Evolutionary conservation across 2,797 vertebrate genomes (phyloP).

Genomic region (Cyclopterus lumpus): DNA sequence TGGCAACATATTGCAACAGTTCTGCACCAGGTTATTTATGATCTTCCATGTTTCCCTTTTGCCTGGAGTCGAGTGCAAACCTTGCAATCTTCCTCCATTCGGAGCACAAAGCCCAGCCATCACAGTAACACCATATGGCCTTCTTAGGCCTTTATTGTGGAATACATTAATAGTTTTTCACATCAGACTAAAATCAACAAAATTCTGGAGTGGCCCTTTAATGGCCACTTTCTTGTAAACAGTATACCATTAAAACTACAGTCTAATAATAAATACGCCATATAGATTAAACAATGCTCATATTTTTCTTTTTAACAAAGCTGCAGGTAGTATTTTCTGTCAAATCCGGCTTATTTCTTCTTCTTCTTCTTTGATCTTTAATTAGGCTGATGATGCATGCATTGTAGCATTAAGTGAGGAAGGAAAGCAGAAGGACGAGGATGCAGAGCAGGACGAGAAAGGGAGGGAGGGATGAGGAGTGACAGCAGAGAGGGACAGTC

Average conservation of each 20-base stretch:
- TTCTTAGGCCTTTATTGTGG: neutral
- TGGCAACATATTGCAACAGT: neutral
- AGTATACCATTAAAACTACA: neutral
- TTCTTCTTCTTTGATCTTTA: slow-evolving; percentile 38
- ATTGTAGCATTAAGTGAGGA: slow-evolving; percentile 14
- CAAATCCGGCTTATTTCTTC: neutral
- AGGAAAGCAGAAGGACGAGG: slow-evolving; percentile 31
- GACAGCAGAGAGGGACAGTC: slow-evolving; percentile 59
- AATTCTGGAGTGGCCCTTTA: neutral
- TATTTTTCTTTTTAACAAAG: neutral
- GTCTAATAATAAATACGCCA: neutral
- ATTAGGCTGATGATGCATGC: slow-evolving; percentile 34
- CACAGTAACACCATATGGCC: neutral
- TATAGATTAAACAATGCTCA: neutral
- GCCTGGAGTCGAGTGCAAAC: neutral
- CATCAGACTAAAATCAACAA: neutral
- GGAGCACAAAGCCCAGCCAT: no score
- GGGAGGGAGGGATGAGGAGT: slow-evolving; percentile 32
- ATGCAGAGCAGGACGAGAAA: slow-evolving; percentile 11
- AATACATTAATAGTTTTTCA: neutral
- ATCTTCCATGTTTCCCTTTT: neutral
- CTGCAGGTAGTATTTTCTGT: neutral
- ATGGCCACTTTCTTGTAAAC: neutral
- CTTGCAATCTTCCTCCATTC: neutral
- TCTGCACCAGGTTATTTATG: neutral